A percentile compares a stretch with the other conserved stretches of the same genome.
Conservation (phyloP, 2,797 vertebrate species). For the Sarcophilus harrisii region DNA sequence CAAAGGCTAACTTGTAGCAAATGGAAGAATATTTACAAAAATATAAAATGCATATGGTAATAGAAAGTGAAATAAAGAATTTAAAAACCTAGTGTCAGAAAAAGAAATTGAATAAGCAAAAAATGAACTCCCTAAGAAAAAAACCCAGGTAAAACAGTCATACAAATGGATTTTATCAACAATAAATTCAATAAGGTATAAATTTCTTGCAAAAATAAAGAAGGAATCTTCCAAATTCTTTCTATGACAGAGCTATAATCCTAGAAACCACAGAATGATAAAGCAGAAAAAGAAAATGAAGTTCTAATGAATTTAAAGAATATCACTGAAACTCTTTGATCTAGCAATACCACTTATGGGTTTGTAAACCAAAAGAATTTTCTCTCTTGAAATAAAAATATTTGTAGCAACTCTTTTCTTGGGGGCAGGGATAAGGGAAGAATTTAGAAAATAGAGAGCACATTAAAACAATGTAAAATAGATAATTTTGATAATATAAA, state of each 20-base stretch:
- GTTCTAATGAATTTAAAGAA: not conserved
- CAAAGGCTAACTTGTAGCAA: not conserved
- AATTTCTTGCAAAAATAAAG: not conserved
- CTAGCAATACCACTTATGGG: too few species aligned
- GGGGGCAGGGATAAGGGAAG: too few species aligned
- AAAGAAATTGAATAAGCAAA: not conserved
- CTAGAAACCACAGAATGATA: not conserved
- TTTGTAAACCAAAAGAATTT: too few species aligned
- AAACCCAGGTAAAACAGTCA: not conserved
- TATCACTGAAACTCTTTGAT: not conserved
- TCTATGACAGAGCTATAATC: not conserved
- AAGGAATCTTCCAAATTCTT: not conserved
- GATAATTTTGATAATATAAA: too few species aligned
- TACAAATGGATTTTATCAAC: not conserved
- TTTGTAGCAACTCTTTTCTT: too few species aligned
- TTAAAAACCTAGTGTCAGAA: not conserved
- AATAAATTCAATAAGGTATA: not conserved
- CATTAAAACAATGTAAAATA: too few species aligned
- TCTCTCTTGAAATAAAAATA: too few species aligned
- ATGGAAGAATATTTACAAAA: not conserved
- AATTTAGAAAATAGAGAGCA: too few species aligned
- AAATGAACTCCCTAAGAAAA: not conserved
- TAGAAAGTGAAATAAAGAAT: not conserved
- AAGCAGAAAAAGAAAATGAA: not conserved
- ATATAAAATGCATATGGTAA: not conserved